These are phyloP conservation scores for Guaruba guarouba DNA, from an alignment of 2,113 vertebrate species.

Conservation along the genomic window DNA sequence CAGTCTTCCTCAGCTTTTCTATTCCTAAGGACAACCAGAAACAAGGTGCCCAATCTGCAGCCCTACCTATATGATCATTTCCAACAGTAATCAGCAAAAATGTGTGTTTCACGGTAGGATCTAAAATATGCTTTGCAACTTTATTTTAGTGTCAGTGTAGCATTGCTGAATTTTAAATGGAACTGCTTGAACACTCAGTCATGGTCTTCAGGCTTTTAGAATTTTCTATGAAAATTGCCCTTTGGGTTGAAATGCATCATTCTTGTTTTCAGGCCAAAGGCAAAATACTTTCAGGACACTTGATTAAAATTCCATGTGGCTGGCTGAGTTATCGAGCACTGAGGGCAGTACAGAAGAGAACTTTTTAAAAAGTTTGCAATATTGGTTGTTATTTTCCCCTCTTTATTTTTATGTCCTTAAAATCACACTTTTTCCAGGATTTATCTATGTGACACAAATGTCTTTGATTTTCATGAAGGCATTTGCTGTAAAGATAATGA, in stretches of 20 bases:
- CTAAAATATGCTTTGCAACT: neutral
- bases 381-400: neutral
- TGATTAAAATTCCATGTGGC: constrained; percentile 27
- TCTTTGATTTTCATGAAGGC: neutral
- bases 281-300: constrained; percentile 47
- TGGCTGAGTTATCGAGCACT: neutral
- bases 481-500: neutral
- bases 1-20: neutral
- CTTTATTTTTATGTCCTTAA: neutral
- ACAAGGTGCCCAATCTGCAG: neutral
- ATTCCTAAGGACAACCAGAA: neutral
- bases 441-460: neutral
- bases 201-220: neutral
- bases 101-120: neutral
- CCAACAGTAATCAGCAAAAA: neutral
- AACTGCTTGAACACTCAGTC: neutral
- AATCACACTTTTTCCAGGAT: neutral
- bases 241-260: constrained; percentile 9
- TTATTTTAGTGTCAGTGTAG: neutral
- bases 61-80: neutral
- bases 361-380: neutral
- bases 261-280: constrained; percentile 51
- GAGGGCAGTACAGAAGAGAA: neutral
- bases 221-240: neutral
- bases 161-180: neutral